Conservation (phyloP, 2,888 invertebrate species). For the Barypeithes pellucidus region DNA sequence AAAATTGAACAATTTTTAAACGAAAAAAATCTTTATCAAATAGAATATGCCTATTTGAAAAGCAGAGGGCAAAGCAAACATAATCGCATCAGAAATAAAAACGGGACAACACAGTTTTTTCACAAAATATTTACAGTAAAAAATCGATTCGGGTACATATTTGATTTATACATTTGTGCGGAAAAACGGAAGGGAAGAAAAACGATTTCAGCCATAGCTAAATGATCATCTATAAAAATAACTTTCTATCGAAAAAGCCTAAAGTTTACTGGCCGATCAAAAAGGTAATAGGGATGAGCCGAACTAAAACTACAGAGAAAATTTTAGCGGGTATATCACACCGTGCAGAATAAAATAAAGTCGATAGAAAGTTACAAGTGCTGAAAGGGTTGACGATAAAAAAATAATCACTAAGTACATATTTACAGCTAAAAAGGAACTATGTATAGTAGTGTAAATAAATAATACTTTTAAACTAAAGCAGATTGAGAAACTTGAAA, state of each 20-base stretch:
- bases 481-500: too few species aligned
- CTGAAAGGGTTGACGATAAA: slow-evolving; percentile 58
- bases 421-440: slow-evolving; percentile 62
- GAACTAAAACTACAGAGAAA: slow-evolving; percentile 62
- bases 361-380: slow-evolving; percentile 68
- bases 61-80: slow-evolving; percentile 33
- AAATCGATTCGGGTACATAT: slow-evolving; percentile 1
- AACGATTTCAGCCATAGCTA: slow-evolving; percentile 50
- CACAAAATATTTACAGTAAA: slow-evolving; percentile 27
- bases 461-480: slow-evolving; percentile 25
- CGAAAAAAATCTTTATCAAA: background rate
- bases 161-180: background rate
- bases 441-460: slow-evolving; percentile 47
- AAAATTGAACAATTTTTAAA: background rate
- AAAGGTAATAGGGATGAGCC: slow-evolving; percentile 57
- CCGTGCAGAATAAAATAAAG: slow-evolving; percentile 58
- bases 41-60: background rate
- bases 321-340: slow-evolving; percentile 56
- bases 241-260: slow-evolving; percentile 67
- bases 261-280: slow-evolving; percentile 55
- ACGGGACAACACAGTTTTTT: background rate
- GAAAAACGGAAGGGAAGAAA: background rate
- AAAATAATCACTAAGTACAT: slow-evolving; percentile 59
- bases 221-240: slow-evolving; percentile 65
- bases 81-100: slow-evolving; percentile 4